phyloP scores from a whole-genome alignment of 2,888 invertebrate genomes.

The Meandrusa payeni region DNA sequence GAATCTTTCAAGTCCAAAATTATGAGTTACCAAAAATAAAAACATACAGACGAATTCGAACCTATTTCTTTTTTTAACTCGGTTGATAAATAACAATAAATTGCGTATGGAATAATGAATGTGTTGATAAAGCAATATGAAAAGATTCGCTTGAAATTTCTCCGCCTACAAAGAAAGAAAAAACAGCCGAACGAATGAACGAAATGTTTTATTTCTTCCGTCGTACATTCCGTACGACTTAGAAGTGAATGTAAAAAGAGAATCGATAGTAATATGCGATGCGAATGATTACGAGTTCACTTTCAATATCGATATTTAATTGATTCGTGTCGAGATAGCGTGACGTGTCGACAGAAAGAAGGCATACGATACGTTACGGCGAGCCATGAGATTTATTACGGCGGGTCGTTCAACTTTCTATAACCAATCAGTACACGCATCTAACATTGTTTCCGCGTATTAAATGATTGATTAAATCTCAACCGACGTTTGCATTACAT shows the following conservation, averaged over 20 bases:
- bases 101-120: no score
- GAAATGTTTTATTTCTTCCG: no score
- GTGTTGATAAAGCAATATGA: no score
- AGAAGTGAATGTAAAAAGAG: conserved; percentile 25
- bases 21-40: no score
- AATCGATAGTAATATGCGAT: conserved; percentile 17
- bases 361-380: conserved; percentile 28
- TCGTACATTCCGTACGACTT: no score
- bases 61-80: no score
- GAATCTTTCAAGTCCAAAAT: no score
- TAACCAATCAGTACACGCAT: conserved; percentile 30
- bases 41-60: no score
- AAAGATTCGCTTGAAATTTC: no score
- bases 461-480: conserved; percentile 15
- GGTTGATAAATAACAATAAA: no score
- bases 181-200: no score
- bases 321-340: conserved; percentile 63
- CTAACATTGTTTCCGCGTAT: conserved; percentile 25
- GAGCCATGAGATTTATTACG: conserved; percentile 41
- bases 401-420: conserved; percentile 47
- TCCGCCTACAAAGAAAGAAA: no score
- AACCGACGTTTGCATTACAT: conserved; percentile 1
- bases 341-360: conserved; percentile 39
- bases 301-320: conserved; percentile 65
- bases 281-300: conserved; percentile 40